Evolutionary conservation across 2,797 vertebrate genomes (phyloP), one percentile per base, ranked within the genome.

Genomic region (Malacoraja senta): DNA sequence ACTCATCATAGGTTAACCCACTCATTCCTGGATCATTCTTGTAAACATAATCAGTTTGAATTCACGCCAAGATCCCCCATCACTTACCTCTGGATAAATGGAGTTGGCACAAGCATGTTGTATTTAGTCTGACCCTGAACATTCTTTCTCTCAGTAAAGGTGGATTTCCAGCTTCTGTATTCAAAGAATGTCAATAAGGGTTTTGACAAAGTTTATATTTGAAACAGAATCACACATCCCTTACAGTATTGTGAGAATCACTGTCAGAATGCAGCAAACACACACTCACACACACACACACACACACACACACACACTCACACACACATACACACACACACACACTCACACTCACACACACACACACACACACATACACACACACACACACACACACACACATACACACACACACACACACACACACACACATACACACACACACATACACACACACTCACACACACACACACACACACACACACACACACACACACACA

Each of bases 41-140:
- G 44, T 53, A 53, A 53, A 53, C 44, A 53, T 53, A 53, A 88
- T 88, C 15, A 26, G 53, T 61, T 4, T 63, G 53, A 29, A 63
- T 53, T 84, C 58, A 1, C 17, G 6, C 61, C 29, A 88, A 32
- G 29, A 32, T 65, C 0, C 8, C 44, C 44, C 44, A 8, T 88
- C 84, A 88, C 81, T 32, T 65, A 88, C 84, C 84, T 65, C n/a
- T 88, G 84, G 21, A 19, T 38, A 8, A 88, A 88, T 88, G 84
- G 84, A 65, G 84, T 65, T 88, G 84, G 84, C n/a, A 65, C 61
- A 65, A 88, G n/a, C 15, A 35, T 1, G 17, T 0, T 0, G 2
- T 8, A 32, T 88, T 65, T 65, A 65, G 13, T 32, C 65, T 88
- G 84, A 35, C 17, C 19, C 13, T 19, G 13, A 15, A n/a, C 61